These are phyloP conservation scores for Fundulus diaphanus DNA, from an alignment of 2,797 vertebrate species.

Conservation along the genomic window DNA sequence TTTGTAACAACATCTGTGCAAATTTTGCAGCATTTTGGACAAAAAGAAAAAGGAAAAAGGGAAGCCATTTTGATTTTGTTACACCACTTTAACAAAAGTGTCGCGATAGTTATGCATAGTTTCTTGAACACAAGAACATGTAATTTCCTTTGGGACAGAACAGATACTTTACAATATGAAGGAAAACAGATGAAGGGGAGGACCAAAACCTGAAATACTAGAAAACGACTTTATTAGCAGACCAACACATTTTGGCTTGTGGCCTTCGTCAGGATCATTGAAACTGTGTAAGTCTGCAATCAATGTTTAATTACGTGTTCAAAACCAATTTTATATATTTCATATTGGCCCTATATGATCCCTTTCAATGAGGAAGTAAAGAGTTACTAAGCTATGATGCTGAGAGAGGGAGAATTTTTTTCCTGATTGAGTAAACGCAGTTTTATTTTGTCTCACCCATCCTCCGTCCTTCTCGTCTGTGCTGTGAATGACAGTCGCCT, in stretches of 20 bases:
- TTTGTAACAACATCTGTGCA: slow-evolving; percentile 71
- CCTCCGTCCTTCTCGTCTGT: slow-evolving; percentile 2
- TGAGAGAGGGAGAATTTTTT: slow-evolving; percentile 53
- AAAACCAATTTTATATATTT: slow-evolving; percentile 74
- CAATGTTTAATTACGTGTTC: slow-evolving; percentile 83
- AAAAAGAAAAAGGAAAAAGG: slow-evolving; percentile 31
- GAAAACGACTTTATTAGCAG: too few relatives aligned
- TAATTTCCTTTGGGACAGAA: slow-evolving; percentile 44
- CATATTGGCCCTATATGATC: slow-evolving; percentile 72
- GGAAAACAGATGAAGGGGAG: slow-evolving; percentile 54
- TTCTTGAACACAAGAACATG: slow-evolving; percentile 48
- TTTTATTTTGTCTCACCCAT: slow-evolving; percentile 9
- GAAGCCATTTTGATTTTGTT: slow-evolving; percentile 5
- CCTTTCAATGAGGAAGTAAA: slow-evolving; percentile 62
- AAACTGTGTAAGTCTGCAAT: slow-evolving; percentile 70
- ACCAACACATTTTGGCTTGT: too few relatives aligned
- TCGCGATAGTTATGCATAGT: slow-evolving; percentile 33
- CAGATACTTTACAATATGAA: slow-evolving; percentile 51
- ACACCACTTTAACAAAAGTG: slow-evolving; percentile 14
- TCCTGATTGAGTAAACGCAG: slow-evolving; percentile 6
- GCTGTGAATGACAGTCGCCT: slow-evolving; percentile 41
- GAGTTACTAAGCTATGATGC: slow-evolving; percentile 58
- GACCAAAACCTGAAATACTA: too few relatives aligned
- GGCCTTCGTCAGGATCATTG: too few relatives aligned
- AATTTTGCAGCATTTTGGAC: slow-evolving; percentile 74